Base-by-base conservation (phyloP, 2,797 vertebrate species). In the Toxotes lorentzi region DNA sequence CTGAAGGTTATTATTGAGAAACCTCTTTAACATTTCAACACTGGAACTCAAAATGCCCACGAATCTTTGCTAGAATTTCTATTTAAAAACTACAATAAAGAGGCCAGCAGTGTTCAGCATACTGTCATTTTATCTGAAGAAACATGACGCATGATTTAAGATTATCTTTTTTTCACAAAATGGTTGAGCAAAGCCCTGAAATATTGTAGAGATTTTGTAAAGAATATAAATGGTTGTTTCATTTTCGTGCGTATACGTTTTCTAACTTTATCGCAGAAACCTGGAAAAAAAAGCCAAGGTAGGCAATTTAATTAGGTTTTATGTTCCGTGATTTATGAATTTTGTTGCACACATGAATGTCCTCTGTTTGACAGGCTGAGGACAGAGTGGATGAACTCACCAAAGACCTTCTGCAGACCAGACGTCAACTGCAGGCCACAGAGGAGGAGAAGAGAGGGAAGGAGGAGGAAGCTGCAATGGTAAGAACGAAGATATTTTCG, bases 381-480 rank as follows among this genome's bases (percentile, higher is more conserved):
- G 98, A 99, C 77, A 84, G 47, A 88, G 96, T 97, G 75, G 97
- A 98, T 8, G 94, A 96, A 30, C 91, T 99, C 53, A 96, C 95
- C 81, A 96, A 96, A 90, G 97, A 98, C 27, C 95, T 99, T 23
- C 83, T 96, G 0, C 93, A 95, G 91, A 96, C 95, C 86, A 95
- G 94, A 82, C 95, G 96, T 60, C 95, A 88, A 69, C 70, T 99
- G 82, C 94, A 95, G 54, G 95, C 95, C 40, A 94, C 96, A 9
- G 96, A 97, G 63, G 97, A 97, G 9, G 96, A 97, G 87, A 97
- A 96, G 74, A 92, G 86, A 9, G 86, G 92, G 66, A 92, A 96
- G 21, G 96, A 97, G 58, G 96, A 97, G 61, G 98, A 98, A 83
- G 92, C 96, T 1, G 70, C 54, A 1, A 89, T 90, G 93, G 95